Percentiles rank a stretch among this genome's conserved stretches.
These are phyloP conservation scores for Magallana angulata DNA, from an alignment of 1,140 invertebrate genomes.

Conservation along the genomic window DNA sequence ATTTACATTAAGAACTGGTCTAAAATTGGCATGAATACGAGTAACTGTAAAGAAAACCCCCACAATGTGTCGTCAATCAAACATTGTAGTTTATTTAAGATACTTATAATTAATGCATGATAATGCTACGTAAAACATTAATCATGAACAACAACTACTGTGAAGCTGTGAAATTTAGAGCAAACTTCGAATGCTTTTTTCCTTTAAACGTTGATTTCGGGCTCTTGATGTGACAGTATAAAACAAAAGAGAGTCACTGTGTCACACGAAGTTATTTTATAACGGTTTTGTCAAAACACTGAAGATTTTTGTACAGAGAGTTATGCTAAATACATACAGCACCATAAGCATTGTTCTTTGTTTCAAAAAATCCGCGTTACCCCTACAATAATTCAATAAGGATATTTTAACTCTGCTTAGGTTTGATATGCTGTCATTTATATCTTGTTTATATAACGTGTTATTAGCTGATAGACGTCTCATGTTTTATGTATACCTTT, in stretches of 20 bases:
- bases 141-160: background rate
- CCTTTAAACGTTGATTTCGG: background rate
- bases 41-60: no score
- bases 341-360: background rate
- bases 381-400: no score
- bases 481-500: no score
- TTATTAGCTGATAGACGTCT: no score
- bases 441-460: no score
- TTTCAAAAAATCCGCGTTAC: no score
- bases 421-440: no score
- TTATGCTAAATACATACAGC: background rate
- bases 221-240: slow-evolving; percentile 19
- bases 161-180: background rate
- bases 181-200: background rate
- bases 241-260: background rate
- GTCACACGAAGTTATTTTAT: background rate
- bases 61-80: no score
- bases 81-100: no score
- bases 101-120: background rate
- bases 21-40: no score
- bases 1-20: no score
- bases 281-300: background rate
- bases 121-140: background rate
- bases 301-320: background rate
- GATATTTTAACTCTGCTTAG: no score